Conservation (phyloP, 2,797 vertebrate genomes). For the Carapus acus region DNA sequence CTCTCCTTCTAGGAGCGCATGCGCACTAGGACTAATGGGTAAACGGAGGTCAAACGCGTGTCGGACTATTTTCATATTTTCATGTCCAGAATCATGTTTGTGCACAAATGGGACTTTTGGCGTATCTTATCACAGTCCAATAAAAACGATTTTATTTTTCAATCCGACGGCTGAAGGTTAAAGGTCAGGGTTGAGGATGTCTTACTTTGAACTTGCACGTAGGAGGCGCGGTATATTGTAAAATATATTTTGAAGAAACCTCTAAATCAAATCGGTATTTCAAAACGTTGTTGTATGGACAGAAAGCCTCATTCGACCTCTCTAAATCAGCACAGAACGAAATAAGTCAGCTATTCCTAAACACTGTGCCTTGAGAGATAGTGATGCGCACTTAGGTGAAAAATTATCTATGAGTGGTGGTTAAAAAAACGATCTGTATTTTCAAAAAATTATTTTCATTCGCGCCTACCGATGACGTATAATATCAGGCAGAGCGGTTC, state of each 20-base stretch:
- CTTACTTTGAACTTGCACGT: slow-evolving; percentile 12
- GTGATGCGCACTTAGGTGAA: too few species aligned
- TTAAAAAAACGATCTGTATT: too few species aligned
- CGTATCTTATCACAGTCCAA: accelerated
- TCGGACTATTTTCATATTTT: neutral
- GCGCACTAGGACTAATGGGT: slow-evolving; percentile 59
- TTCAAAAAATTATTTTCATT: too few species aligned
- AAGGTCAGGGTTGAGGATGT: slow-evolving; percentile 49
- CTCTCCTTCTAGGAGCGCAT: slow-evolving; percentile 59
- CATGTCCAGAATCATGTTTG: too few species aligned
- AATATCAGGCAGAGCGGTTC: too few species aligned
- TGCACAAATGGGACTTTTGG: accelerated
- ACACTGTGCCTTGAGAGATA: too few species aligned
- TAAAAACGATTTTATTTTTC: neutral
- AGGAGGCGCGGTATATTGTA: slow-evolving; percentile 26
- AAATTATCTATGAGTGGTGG: too few species aligned
- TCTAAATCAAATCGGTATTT: neutral
- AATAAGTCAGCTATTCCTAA: too few species aligned
- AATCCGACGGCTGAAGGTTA: slow-evolving; percentile 30
- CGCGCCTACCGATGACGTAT: too few species aligned
- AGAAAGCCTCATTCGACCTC: too few species aligned
- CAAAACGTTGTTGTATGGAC: neutral
- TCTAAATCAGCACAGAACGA: too few species aligned
- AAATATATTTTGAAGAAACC: neutral
- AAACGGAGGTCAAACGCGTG: slow-evolving; percentile 31